Percentiles rank a stretch among this genome's conserved stretches.
phyloP scores from a whole-genome alignment of 1,140 invertebrate genomes.

The Caenorhabditis latens region DNA sequence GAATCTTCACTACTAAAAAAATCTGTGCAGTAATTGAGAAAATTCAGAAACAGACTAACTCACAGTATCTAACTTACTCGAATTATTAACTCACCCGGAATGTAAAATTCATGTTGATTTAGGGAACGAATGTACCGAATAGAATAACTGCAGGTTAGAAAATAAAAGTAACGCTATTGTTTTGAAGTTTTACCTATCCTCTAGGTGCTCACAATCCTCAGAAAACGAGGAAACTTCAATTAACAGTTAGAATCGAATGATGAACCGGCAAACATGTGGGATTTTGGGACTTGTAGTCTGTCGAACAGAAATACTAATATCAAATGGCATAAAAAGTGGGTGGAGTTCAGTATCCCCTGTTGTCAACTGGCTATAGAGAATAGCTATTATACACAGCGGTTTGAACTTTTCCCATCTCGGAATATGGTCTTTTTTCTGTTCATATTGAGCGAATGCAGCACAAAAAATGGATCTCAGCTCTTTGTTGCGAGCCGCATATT shows the following conservation, averaged over 20 bases:
- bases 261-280: too few species aligned
- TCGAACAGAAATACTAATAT: background rate
- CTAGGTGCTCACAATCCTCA: too few species aligned
- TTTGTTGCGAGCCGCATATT: constrained; percentile 26
- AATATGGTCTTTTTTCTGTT: constrained; percentile 23
- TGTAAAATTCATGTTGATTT: background rate
- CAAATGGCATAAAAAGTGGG: background rate
- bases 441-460: constrained; percentile 15
- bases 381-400: background rate
- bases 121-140: too few species aligned
- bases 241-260: too few species aligned
- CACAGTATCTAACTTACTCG: too few species aligned
- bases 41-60: too few species aligned
- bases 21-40: too few species aligned
- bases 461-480: background rate
- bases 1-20: too few species aligned
- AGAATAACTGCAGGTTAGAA: too few species aligned
- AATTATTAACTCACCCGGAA: background rate
- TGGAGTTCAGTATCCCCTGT: background rate
- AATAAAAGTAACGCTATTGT: too few species aligned
- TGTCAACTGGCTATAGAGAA: background rate
- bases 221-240: too few species aligned
- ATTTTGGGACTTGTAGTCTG: background rate
- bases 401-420: background rate
- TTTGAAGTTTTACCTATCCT: too few species aligned